Conservation (phyloP, 2,113 vertebrate species). For the Bujurquina vittata region DNA sequence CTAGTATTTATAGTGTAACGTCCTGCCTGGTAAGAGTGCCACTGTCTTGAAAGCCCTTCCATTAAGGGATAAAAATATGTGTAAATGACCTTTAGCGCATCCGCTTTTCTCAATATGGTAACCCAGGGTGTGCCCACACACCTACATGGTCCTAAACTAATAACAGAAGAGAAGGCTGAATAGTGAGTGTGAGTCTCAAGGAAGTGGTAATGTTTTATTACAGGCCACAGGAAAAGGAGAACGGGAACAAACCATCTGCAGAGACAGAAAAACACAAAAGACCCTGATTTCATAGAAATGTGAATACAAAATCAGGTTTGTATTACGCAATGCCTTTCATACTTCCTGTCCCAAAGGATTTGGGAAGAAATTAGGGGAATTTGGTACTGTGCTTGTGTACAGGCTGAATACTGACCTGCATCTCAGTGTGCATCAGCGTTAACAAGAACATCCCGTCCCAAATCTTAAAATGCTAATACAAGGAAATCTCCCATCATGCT, state of each 20-base stretch:
- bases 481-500: constrained; percentile 68
- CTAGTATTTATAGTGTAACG: not conserved
- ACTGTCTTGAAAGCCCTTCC: not conserved
- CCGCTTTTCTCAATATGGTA: not conserved
- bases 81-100: not conserved
- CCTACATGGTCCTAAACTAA: not conserved
- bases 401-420: not conserved
- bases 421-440: not conserved
- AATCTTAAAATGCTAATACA: constrained; percentile 28
- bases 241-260: not conserved
- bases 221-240: not conserved
- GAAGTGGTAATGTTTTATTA: not conserved
- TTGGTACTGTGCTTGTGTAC: not conserved
- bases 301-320: not conserved
- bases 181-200: not conserved
- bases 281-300: not conserved
- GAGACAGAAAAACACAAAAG: not conserved
- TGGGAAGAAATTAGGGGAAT: not conserved
- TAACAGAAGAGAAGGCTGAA: not conserved
- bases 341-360: not conserved
- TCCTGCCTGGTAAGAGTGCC: not conserved
- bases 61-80: not conserved
- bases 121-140: not conserved
- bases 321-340: not conserved
- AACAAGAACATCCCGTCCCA: constrained; percentile 44